Conservation (phyloP, 2,113 vertebrate species). For the Oncorhynchus keta region DNA sequence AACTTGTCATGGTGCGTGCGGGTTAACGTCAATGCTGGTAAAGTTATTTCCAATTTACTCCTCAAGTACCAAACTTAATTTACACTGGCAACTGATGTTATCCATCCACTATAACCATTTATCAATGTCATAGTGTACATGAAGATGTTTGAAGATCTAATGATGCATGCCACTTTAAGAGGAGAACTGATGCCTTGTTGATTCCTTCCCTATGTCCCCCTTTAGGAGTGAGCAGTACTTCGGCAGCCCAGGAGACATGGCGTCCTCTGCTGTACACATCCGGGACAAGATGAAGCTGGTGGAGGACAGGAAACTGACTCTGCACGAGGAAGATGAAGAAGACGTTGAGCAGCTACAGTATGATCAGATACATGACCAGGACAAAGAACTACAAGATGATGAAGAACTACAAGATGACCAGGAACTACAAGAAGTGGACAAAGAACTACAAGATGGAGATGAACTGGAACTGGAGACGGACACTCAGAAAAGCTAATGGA, state of each 20-base stretch:
- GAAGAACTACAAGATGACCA: conserved; percentile 55
- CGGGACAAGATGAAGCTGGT: conserved; percentile 93
- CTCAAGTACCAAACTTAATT: too few species aligned
- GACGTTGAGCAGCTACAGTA: conserved; percentile 59
- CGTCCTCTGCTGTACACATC: conserved; percentile 87
- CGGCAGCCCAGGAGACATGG: conserved; percentile 90
- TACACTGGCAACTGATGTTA: too few species aligned
- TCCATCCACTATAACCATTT: too few species aligned
- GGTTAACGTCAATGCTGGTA: not conserved
- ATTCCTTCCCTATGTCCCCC: not conserved
- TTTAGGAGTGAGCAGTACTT: conserved; percentile 93
- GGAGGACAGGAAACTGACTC: conserved; percentile 84
- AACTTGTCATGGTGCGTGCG: not conserved
- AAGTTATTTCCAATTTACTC: not conserved
- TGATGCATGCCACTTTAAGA: too few species aligned
- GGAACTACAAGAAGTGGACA: conserved; percentile 28
- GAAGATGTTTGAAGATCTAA: too few species aligned
- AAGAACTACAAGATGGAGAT: conserved; percentile 18
- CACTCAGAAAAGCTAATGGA: conserved; percentile 76
- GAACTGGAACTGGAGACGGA: conserved; percentile 65
- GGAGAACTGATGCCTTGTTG: too few species aligned
- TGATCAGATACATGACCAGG: conserved; percentile 63
- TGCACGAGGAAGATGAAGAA: conserved; percentile 48
- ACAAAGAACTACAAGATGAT: conserved; percentile 48
- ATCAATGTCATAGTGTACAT: too few species aligned